Conservation (phyloP, 2,797 vertebrate species). For the Poeciliopsis gracilis region DNA sequence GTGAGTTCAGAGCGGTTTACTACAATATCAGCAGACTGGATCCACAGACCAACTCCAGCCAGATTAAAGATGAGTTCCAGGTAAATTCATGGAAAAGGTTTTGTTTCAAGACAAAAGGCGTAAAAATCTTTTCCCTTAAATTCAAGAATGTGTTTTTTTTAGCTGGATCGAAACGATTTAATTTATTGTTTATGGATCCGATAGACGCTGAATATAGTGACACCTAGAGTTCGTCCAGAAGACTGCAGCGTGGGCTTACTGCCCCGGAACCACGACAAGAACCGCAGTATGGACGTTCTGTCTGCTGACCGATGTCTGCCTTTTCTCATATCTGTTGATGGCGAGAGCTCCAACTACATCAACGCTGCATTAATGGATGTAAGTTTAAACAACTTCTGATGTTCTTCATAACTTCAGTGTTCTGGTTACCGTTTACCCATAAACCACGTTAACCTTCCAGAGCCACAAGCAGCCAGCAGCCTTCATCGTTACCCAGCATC, state of each 20-base stretch:
- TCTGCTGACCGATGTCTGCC: conserved; percentile 95
- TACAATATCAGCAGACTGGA: conserved; percentile 98
- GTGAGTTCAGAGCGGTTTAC: conserved; percentile 93
- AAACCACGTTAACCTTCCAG: conserved; percentile 64
- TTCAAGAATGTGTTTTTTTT: not conserved
- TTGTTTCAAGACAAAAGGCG: not conserved
- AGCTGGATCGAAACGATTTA: not conserved
- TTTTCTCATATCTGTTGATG: conserved; percentile 96
- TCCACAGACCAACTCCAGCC: conserved; percentile 97
- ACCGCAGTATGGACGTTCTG: conserved; percentile 94
- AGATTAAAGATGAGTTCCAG: conserved; percentile 99
- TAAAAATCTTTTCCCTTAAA: not conserved
- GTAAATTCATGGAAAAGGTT: conserved; percentile 67
- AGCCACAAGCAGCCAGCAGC: conserved; percentile 98
- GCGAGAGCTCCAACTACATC: conserved; percentile 97
- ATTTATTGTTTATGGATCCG: not conserved
- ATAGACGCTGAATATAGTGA: conserved; percentile 96
- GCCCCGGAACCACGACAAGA: conserved; percentile 96
- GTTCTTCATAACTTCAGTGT: not conserved
- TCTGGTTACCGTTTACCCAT: not conserved
- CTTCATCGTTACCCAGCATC: conserved; percentile 98
- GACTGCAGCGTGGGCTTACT: conserved; percentile 96
- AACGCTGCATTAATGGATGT: conserved; percentile 98
- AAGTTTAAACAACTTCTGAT: conserved; percentile 55
- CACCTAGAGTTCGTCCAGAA: conserved; percentile 91